Evolutionary conservation across 2,113 vertebrate species (phyloP).

Genomic region (Pomatorhinus ruficollis): DNA sequence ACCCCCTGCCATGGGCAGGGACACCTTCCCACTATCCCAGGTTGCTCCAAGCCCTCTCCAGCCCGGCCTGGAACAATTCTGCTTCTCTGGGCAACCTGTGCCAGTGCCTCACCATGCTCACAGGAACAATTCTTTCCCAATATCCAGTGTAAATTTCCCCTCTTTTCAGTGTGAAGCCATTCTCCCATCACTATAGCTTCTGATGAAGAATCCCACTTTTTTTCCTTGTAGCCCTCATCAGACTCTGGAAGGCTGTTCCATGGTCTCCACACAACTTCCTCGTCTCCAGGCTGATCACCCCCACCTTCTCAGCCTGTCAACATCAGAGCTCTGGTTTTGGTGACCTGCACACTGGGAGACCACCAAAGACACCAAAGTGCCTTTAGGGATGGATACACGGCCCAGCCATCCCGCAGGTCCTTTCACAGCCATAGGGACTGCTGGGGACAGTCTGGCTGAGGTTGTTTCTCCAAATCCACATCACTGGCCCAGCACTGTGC

Average conservation of each 20-base stretch:
- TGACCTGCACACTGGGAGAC: neutral
- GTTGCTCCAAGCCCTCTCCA: fast-evolving
- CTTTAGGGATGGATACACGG: neutral
- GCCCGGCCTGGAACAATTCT: neutral
- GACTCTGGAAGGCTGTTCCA: neutral
- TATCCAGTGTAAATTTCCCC: neutral
- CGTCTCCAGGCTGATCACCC: too few species aligned
- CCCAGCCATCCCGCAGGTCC: fast-evolving
- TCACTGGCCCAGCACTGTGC: neutral
- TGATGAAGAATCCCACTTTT: neutral
- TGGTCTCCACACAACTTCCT: neutral
- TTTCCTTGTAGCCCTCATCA: fast-evolving
- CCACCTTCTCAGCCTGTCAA: neutral
- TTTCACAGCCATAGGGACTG: fast-evolving
- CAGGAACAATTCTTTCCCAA: neutral
- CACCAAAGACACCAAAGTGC: fast-evolving
- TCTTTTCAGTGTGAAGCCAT: neutral
- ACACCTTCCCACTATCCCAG: neutral
- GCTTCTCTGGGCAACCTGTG: neutral
- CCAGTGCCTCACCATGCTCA: neutral
- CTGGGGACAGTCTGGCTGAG: neutral
- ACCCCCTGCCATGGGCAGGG: neutral
- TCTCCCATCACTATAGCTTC: neutral
- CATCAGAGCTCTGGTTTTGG: neutral
- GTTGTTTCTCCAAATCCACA: fast-evolving